Evolutionary conservation across 2,888 invertebrate species (phyloP), one percentile per base, ranked within the genome.

Genomic region (Torymus texanus): DNA sequence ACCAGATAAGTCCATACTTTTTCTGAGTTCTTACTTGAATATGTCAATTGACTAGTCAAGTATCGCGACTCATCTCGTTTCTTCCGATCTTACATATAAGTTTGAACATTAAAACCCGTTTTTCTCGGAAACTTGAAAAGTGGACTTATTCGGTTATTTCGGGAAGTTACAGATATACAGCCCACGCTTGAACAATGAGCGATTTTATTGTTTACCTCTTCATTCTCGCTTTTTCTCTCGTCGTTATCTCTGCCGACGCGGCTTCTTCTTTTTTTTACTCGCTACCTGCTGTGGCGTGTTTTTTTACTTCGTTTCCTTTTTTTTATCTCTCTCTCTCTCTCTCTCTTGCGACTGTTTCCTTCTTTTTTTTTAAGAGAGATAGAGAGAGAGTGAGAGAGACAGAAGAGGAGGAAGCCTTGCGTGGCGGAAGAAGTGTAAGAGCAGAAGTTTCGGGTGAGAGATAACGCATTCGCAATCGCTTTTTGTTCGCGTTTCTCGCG

Each of bases 191-290:
- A 58, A 71, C 70, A 77, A 77, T 71, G 61, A 55, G 56, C 14
- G 13, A 59, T 67, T 78, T 73, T 78, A 67, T 61, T 78, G 55
- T 73, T 73, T 73, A 67, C 53, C 59, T 56, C 59, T 51, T 58
- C 21, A 41, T 12, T 55, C 11, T 41, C 41, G 41, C 41, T 41
- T 41, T 41, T 41, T 41, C 41, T 41, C 41, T 41, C 41, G 41
- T 41, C 8, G 41, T 8, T 41, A 41, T 41, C 41, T 41, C 8
- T 8, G 8, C 41, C 10, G 41, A 21, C 21, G 41, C 21, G 18
- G n/a, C 13, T 41, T 58, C 18, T 51, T 53, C 51, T 18, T 63
- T 5, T 50, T 10, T 55, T 65, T 24, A 2, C 41, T 0, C 11
- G 1, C 61, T 59, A 16, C 13, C 24, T 13, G 2, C 41, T 41